Base-by-base conservation (phyloP, 2,888 invertebrate genomes). In the Sinodicranocentrus sp. region DNA sequence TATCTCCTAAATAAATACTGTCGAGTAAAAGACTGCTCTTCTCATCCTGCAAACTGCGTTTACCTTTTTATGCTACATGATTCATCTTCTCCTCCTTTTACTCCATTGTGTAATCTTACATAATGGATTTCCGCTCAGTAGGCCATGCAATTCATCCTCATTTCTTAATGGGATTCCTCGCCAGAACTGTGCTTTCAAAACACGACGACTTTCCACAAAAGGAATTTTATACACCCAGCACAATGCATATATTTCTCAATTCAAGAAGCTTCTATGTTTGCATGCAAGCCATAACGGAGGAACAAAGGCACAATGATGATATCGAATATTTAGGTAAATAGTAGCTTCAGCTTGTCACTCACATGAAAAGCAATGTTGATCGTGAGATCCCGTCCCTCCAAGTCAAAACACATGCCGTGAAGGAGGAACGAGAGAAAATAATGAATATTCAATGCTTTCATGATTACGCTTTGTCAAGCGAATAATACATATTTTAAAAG, bases 71-170 rank as follows among this genome's bases (percentile, higher is more conserved):
- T 75, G 48, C 63, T 39, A 57, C 59, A 57, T 77, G 68, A 77
- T 68, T 77, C 77, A 77, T 68, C 77, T 77, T 77, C 59, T 57
- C 33, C 52, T 28, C 57, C 57, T 43, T 48, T 72, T 44, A 48
- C 25, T 59, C 78, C 68, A 82, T 82, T 85, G 82, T 84, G 80
- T 75, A 85, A 82, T 85, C 67, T 84, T 70, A 76, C 72, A 85
- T 85, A 85, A 85, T 85, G 85, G 85, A 85, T 85, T 85, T 85
- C 85, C 82, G 82, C 85, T 85, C 67, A 72, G 61, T 80, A 72
- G 78, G 68, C 78, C 68, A 78, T 68, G 78, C 78, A 78, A 78
- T 78, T 68, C 70, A 68, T 65, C 76, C 57, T 76, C 76, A 65
- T 76, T 76, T 65, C 39, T 73, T 73, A 43, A 21, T 43, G 43